Evolutionary conservation across 1,140 invertebrate species (phyloP), one percentile per base, ranked within the genome.

Genomic region (Drosophila bifasciata): DNA sequence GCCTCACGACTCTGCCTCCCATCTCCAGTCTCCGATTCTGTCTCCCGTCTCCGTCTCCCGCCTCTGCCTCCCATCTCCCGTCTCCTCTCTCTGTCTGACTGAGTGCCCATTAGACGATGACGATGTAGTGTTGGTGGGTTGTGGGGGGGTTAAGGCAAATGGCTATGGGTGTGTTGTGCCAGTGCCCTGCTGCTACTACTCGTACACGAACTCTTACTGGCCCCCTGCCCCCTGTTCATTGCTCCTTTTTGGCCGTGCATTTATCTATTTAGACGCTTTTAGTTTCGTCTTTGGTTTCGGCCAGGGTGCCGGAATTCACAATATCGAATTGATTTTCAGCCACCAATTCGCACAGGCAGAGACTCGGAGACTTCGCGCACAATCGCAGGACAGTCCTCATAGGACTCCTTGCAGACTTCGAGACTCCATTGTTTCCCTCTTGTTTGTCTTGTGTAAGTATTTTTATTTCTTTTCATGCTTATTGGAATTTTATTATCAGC

Each of bases 401-500:
- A n/a, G n/a, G n/a, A n/a, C n/a, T n/a, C n/a, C n/a, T n/a, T n/a
- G n/a, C n/a, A n/a, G n/a, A 56, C 32, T 45, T 52, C 21, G 45
- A 44, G n/a, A 39, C 19, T 41, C 23, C 50, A 39, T 62, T 79
- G 73, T 72, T 62, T n/a, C n/a, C 46, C 40, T 28, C 28, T 58
- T 83, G 70, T 75, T 75, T 72, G 66, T 85, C 62, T 76, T 76
- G 71, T 55, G 60, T 46, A 66, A 86, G 81, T 81, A 86, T 86
- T 85, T 85, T 88, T 86, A 88, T 85, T 67, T 88, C 81, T 36
- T 73, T 86, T 63, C 68, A 63, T 86, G 80, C 80, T 80, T 85
- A 85, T 85, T 86, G 80, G 80, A 85, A 85, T 85, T 85, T 85
- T 85, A 85, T 85, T 85, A 85, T 86, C 80, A 58, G 81, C 81